phyloP scores from a whole-genome alignment of 2,797 vertebrate species.

The Platyrinchus mystaceus region DNA sequence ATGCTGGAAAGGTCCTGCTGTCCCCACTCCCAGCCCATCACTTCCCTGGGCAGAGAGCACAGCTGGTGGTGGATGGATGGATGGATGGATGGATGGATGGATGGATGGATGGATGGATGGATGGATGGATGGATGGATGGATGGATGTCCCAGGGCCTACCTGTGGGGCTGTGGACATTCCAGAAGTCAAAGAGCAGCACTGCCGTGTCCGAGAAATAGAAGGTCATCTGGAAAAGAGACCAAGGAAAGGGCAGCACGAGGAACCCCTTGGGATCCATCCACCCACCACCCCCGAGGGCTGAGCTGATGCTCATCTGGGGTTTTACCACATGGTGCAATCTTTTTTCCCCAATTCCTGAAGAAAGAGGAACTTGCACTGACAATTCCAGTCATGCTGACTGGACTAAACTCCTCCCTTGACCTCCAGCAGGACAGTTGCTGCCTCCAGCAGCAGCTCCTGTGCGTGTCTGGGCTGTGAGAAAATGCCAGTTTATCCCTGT shows the following conservation, averaged over 20 bases:
- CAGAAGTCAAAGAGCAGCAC: constrained; percentile 93
- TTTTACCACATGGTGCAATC: neutral
- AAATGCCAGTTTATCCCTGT: neutral
- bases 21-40: neutral
- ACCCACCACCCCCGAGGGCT: neutral
- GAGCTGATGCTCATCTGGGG: neutral
- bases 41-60: neutral
- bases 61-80: neutral
- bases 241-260: neutral
- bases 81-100: fast-evolving
- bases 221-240: constrained; percentile 86
- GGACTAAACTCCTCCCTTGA: neutral
- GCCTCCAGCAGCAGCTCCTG: neutral
- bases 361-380: constrained; percentile 6
- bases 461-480: fast-evolving
- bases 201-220: constrained; percentile 81
- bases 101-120: fast-evolving
- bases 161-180: constrained; percentile 84
- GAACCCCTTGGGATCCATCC: fast-evolving
- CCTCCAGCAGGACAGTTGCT: neutral
- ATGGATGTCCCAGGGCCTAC: constrained; percentile 58
- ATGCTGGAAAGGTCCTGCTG: neutral
- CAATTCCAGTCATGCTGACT: neutral
- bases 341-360: neutral
- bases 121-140: fast-evolving